Evolutionary conservation across 2,888 invertebrate genomes (phyloP).

Genomic region (Taphrorychus bicolor): DNA sequence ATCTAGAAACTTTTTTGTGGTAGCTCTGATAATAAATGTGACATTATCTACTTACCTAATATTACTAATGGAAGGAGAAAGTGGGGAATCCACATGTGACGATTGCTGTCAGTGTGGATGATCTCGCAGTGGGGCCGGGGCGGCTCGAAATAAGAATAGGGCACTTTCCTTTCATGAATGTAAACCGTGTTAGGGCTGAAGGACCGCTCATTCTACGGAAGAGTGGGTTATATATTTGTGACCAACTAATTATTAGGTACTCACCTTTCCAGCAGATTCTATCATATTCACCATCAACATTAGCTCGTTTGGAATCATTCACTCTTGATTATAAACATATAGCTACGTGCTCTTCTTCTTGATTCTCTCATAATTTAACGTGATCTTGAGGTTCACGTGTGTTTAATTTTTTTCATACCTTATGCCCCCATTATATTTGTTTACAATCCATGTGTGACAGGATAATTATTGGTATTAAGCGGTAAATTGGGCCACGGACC

Average conservation of each 20-base stretch:
- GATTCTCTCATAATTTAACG: background rate
- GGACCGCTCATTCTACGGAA: background rate
- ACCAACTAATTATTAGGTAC: background rate
- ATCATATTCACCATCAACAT: background rate
- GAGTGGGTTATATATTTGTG: background rate
- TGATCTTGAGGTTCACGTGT: background rate
- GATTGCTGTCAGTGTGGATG: slow-evolving; percentile 1
- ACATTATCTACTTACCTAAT: slow-evolving; percentile 41
- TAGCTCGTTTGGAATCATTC: too few species aligned
- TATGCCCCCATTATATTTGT: slow-evolving; percentile 7
- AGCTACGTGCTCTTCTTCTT: too few species aligned
- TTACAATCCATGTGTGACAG: background rate
- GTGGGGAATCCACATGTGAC: slow-evolving; percentile 42
- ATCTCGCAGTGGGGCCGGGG: slow-evolving; percentile 15
- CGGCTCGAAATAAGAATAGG: slow-evolving; percentile 17
- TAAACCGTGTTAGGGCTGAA: slow-evolving; percentile 7
- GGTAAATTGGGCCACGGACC: background rate
- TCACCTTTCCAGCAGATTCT: background rate
- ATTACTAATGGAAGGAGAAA: slow-evolving; percentile 45
- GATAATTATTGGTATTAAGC: background rate
- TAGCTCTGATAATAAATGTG: background rate
- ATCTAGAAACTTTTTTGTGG: background rate
- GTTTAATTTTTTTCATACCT: slow-evolving; percentile 3
- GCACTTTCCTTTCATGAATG: slow-evolving; percentile 14
- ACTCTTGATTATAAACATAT: too few species aligned